Conservation (phyloP, 2,113 vertebrate genomes). For the Burhinus oedicnemus region DNA sequence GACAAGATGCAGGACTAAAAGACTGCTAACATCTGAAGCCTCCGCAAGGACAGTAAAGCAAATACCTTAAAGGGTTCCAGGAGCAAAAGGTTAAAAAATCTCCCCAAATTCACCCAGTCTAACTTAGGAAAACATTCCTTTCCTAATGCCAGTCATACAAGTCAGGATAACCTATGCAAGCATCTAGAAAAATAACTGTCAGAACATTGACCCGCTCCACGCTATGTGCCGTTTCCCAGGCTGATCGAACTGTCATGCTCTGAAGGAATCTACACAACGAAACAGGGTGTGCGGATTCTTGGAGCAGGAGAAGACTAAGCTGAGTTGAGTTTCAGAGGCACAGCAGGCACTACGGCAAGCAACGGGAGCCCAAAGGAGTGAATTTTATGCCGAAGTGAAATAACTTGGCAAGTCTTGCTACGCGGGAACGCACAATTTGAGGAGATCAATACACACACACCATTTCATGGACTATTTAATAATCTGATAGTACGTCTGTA, state of each 20-base stretch:
- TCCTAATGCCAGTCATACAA: background rate
- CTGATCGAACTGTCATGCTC: background rate
- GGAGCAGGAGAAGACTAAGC: background rate
- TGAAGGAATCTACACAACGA: background rate
- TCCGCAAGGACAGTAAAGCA: background rate
- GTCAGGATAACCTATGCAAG: background rate
- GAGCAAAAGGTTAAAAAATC: background rate
- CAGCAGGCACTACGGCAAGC: background rate
- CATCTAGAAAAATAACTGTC: background rate
- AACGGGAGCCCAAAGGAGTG: background rate
- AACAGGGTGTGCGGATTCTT: background rate
- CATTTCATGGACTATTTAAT: constrained; percentile 6
- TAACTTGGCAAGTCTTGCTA: background rate
- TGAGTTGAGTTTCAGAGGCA: background rate
- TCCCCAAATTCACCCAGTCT: background rate
- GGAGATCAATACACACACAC: background rate
- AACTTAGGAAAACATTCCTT: background rate
- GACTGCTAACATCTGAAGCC: background rate
- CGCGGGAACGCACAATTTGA: background rate
- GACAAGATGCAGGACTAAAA: background rate
- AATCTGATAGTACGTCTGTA: background rate
- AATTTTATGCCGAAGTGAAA: background rate
- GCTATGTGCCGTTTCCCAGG: background rate
- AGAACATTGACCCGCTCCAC: background rate
- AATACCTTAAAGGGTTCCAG: background rate